Percentiles rank a stretch among this genome's conserved stretches.
phyloP scores from a whole-genome alignment of 2,113 vertebrate genomes.

The Platichthys flesus region DNA sequence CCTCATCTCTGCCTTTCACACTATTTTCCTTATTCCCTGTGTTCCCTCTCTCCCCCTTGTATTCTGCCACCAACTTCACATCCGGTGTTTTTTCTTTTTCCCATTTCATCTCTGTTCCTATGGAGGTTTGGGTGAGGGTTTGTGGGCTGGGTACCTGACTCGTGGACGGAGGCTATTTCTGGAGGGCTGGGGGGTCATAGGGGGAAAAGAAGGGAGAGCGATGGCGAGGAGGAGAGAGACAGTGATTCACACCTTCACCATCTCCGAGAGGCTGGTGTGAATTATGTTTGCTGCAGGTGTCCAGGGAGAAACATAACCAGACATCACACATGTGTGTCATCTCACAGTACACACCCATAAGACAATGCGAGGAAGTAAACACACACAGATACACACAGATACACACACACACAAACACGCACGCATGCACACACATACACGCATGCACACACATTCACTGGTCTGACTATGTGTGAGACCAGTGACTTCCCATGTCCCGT shows the following conservation, averaged over 20 bases:
- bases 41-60: slow-evolving; percentile 17
- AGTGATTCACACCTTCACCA: slow-evolving; percentile 73
- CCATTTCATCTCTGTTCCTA: neutral
- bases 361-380: slow-evolving; percentile 39
- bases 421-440: slow-evolving; percentile 8
- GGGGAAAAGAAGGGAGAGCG: neutral
- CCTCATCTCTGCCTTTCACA: slow-evolving; percentile 23
- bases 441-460: slow-evolving; percentile 9
- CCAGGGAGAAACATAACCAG: slow-evolving; percentile 3
- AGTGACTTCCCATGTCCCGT: slow-evolving; percentile 56
- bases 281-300: slow-evolving; percentile 70
- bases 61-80: slow-evolving; percentile 1
- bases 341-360: slow-evolving; percentile 50
- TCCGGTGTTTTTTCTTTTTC: slow-evolving; percentile 15
- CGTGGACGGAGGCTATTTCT: slow-evolving; percentile 56
- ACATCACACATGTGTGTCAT: slow-evolving; percentile 73
- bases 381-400: slow-evolving; percentile 9
- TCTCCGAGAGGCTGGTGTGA: slow-evolving; percentile 66
- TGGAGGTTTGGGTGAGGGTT: slow-evolving; percentile 3
- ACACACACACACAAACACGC: slow-evolving; percentile 14
- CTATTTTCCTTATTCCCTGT: slow-evolving; percentile 18
- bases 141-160: slow-evolving; percentile 44
- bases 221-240: slow-evolving; percentile 53
- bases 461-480: slow-evolving; percentile 50
- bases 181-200: slow-evolving; percentile 24